Evolutionary conservation across 2,888 invertebrate genomes (phyloP).

Genomic region (Hoplodrina ambigua): DNA sequence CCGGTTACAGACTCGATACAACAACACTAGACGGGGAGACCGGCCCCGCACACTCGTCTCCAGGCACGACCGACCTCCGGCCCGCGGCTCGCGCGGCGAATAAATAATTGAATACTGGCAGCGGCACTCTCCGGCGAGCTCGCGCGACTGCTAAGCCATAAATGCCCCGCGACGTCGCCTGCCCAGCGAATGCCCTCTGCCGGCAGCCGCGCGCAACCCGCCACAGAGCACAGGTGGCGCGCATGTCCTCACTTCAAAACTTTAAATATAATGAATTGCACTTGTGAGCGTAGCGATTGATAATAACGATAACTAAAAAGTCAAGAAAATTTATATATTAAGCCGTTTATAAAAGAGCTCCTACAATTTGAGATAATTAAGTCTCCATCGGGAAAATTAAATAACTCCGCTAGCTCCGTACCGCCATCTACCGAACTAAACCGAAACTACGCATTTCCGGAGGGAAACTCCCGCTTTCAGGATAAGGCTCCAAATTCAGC

Average conservation of each 20-base stretch:
- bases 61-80: slow-evolving; percentile 87
- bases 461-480: slow-evolving; percentile 19
- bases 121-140: slow-evolving; percentile 61
- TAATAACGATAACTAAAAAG: background rate
- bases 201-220: slow-evolving; percentile 10
- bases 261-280: slow-evolving; percentile 6
- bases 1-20: slow-evolving; percentile 75
- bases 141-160: slow-evolving; percentile 65
- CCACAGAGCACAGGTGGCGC: slow-evolving; percentile 51
- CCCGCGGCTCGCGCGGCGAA: slow-evolving; percentile 90
- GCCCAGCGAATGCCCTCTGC: slow-evolving; percentile 51
- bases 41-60: slow-evolving; percentile 84
- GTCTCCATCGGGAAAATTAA: background rate
- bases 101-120: slow-evolving; percentile 79
- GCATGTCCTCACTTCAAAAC: background rate
- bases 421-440: background rate
- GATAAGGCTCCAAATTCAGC: slow-evolving; percentile 1
- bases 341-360: background rate
- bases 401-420: too few species aligned
- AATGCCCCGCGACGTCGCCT: slow-evolving; percentile 64
- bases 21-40: slow-evolving; percentile 83
- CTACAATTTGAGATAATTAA: background rate
- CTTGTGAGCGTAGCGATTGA: background rate
- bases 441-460: background rate
- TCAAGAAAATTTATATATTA: background rate